Evolutionary conservation across 2,797 vertebrate genomes (phyloP).

Genomic region (Tympanoctomys barrerae): DNA sequence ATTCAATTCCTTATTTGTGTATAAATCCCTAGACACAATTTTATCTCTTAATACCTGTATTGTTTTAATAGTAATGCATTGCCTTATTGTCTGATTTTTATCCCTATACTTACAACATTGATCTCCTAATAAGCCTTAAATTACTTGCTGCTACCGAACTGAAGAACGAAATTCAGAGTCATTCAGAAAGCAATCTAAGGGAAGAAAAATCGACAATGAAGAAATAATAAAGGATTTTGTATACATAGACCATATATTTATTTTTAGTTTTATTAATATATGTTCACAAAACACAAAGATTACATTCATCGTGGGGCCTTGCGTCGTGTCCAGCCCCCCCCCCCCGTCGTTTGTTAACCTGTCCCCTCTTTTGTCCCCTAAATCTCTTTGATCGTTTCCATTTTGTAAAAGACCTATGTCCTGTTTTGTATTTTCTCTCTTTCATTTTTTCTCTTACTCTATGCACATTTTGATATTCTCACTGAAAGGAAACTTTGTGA

Average conservation of each 20-base stretch:
- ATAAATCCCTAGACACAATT: neutral
- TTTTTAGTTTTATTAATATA: neutral
- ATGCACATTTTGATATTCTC: neutral
- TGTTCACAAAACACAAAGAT: neutral
- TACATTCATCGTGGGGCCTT: neutral
- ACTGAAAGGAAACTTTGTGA: neutral
- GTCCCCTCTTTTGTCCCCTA: fast-evolving
- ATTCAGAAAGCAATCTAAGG: neutral
- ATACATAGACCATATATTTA: neutral
- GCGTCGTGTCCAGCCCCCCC: neutral
- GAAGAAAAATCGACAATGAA: neutral
- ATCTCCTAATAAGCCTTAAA: neutral
- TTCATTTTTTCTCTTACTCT: neutral
- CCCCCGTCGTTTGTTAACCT: neutral
- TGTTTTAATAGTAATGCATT: neutral
- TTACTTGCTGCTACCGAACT: neutral
- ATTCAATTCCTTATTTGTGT: neutral
- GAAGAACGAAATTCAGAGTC: neutral
- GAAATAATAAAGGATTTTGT: neutral
- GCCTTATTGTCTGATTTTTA: neutral
- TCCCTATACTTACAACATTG: neutral
- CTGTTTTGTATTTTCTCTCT: neutral
- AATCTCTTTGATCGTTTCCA: neutral
- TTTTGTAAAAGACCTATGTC: neutral
- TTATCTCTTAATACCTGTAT: neutral